Conservation (phyloP, 2,113 vertebrate genomes). For the Procavia capensis region DNA sequence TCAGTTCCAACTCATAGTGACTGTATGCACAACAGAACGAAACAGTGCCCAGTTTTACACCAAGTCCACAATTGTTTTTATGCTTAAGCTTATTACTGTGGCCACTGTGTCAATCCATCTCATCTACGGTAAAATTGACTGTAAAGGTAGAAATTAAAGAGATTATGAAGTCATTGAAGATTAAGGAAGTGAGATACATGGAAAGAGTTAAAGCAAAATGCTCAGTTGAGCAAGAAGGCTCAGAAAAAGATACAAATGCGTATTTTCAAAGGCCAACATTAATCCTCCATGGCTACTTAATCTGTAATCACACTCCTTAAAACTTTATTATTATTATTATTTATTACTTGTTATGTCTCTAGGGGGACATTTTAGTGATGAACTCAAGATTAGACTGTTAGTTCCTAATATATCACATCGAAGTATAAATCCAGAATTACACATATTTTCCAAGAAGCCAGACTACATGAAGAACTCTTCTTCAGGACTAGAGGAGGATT, state of each 20-base stretch:
- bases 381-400: neutral
- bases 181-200: neutral
- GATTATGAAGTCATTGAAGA: neutral
- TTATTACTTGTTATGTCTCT: neutral
- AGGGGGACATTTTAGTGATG: neutral
- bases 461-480: no score
- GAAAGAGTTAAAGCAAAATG: neutral
- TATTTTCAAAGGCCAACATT: conserved; percentile 15
- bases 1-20: no score
- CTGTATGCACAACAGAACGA: no score
- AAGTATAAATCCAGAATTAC: neutral
- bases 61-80: no score
- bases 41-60: no score
- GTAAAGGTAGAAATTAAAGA: neutral
- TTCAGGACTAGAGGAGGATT: no score
- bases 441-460: neutral
- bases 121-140: no score
- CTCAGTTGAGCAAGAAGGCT: neutral
- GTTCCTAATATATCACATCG: neutral
- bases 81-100: no score
- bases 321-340: neutral
- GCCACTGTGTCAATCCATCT: no score
- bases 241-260: neutral
- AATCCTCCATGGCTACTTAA: neutral
- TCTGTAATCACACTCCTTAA: neutral